Evolutionary conservation across 2,113 vertebrate genomes (phyloP).

Genomic region (Charadrius vociferus): DNA sequence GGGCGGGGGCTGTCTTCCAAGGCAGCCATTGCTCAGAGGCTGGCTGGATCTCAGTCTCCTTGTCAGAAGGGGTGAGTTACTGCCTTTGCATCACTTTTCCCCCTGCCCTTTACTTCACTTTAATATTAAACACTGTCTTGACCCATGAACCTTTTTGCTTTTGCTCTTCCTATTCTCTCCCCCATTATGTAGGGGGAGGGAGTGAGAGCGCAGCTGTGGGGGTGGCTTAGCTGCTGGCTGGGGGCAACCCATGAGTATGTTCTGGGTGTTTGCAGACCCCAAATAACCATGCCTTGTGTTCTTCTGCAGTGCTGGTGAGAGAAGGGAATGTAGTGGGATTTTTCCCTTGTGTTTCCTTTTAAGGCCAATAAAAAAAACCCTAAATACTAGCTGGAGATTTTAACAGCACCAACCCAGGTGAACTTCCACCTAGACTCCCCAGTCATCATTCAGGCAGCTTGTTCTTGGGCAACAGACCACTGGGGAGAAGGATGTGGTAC

Average conservation of each 20-base stretch:
- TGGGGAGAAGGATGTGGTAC: not conserved
- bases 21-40: not conserved
- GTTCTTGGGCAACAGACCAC: not conserved
- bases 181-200: not conserved
- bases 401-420: not conserved
- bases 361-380: accelerated
- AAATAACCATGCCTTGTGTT: not conserved
- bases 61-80: not conserved
- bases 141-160: not conserved
- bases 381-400: not conserved
- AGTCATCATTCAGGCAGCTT: not conserved
- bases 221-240: not conserved
- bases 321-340: not conserved
- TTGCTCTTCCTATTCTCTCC: not conserved
- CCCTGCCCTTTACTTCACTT: not conserved
- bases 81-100: not conserved
- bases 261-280: not conserved
- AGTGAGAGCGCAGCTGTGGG: not conserved
- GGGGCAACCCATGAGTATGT: not conserved
- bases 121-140: not conserved
- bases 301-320: not conserved
- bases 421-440: not conserved
- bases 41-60: not conserved
- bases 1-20: not conserved
- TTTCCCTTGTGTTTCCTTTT: not conserved